Conservation (phyloP, 92 coral and sea anemone genomes). For the Zoanthus sociatus region DNA sequence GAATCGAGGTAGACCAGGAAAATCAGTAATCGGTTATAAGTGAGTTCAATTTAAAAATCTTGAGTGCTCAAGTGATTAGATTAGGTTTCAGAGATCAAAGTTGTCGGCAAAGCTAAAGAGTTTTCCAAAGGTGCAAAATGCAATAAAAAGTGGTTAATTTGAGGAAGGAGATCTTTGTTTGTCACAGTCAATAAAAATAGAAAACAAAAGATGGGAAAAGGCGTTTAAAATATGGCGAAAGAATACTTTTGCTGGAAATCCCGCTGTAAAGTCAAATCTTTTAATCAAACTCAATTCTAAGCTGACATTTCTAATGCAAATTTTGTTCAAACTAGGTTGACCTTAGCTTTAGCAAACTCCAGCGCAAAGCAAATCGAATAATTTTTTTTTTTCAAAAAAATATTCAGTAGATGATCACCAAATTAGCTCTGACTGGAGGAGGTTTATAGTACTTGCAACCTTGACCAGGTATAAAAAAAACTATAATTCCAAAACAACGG, state of each 20-base stretch:
- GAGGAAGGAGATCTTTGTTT: slow-evolving; percentile 31
- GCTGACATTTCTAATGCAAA: slow-evolving; percentile 36
- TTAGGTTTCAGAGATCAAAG: slow-evolving; percentile 45
- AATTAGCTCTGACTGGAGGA: slow-evolving; percentile 39
- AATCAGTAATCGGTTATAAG: slow-evolving; percentile 50
- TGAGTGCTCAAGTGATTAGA: slow-evolving; percentile 53
- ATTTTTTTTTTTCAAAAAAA: not conserved
- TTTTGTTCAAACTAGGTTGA: slow-evolving; percentile 39
- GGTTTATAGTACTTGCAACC: slow-evolving; percentile 54
- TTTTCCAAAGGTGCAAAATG: slow-evolving; percentile 45
- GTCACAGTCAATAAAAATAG: slow-evolving; percentile 21
- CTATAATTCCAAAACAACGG: slow-evolving; percentile 66
- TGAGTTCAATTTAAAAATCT: slow-evolving; percentile 40
- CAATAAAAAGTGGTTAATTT: slow-evolving; percentile 46
- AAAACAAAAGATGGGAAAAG: slow-evolving; percentile 28
- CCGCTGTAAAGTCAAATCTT: not conserved
- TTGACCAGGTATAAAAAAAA: slow-evolving; percentile 68
- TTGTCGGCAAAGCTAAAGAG: slow-evolving; percentile 31
- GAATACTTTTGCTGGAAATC: slow-evolving; percentile 7
- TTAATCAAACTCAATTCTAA: slow-evolving; percentile 14
- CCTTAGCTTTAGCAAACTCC: not conserved
- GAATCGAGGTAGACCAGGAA: slow-evolving; percentile 9
- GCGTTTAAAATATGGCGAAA: slow-evolving; percentile 8
- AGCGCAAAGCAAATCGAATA: not conserved
- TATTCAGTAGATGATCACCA: not conserved